Percentiles rank a stretch among this genome's conserved stretches.
Evolutionary conservation across 92 coral and sea anemone genomes (phyloP).

Genomic region (Epizoanthus scotinus): DNA sequence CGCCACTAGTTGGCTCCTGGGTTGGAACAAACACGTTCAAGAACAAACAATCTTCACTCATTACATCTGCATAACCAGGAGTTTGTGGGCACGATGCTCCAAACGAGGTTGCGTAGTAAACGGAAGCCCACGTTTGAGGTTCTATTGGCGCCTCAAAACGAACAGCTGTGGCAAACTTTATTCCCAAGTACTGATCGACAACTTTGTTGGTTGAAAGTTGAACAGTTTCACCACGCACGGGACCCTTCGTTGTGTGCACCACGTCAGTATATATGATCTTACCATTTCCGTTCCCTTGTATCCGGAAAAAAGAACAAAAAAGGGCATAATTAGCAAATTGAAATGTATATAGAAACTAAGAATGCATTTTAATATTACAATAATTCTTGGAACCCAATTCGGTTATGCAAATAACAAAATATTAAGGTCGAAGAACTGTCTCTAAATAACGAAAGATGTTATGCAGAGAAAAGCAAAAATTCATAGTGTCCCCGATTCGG

Average conservation of each 20-base stretch:
- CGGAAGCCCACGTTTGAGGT: not conserved
- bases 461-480: too few species aligned
- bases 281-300: too few species aligned
- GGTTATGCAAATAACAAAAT: too few species aligned
- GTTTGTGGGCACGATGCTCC: not conserved
- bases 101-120: slow-evolving; percentile 1
- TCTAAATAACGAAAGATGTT: too few species aligned
- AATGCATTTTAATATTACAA: too few species aligned
- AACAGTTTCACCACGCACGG: not conserved
- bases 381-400: too few species aligned
- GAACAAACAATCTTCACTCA: not conserved
- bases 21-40: not conserved
- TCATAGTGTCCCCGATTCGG: too few species aligned
- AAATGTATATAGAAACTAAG: too few species aligned
- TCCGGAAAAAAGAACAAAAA: too few species aligned
- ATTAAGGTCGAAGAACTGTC: too few species aligned
- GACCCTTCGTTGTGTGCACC: not conserved
- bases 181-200: slow-evolving; percentile 1
- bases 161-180: not conserved
- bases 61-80: not conserved
- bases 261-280: not conserved
- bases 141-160: not conserved
- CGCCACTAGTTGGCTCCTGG: not conserved
- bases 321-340: too few species aligned
- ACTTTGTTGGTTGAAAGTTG: not conserved